Evolutionary conservation across 2,113 vertebrate species (phyloP).

Genomic region (Mixornis gularis): DNA sequence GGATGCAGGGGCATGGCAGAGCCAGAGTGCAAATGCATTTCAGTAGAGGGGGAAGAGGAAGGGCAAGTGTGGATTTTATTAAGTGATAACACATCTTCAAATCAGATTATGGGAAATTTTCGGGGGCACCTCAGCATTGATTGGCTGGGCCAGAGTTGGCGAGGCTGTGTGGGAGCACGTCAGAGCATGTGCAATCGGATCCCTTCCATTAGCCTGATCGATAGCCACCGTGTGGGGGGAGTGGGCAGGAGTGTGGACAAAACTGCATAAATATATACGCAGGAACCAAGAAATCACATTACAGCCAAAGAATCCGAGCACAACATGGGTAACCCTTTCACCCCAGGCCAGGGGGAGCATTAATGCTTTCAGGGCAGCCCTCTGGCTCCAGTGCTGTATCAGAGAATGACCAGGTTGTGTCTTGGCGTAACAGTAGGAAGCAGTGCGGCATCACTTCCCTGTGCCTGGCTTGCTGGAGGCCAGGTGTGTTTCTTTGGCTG

Average conservation of each 20-base stretch:
- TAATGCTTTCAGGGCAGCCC: conserved; percentile 25
- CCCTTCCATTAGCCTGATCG: conserved; percentile 94
- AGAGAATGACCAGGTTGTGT: background rate
- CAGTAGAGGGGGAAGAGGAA: conserved; percentile 48
- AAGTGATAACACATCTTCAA: conserved; percentile 66
- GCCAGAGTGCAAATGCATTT: conserved; percentile 30
- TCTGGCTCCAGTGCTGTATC: background rate
- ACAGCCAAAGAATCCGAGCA: conserved; percentile 84
- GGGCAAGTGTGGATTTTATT: conserved; percentile 67
- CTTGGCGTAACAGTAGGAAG: background rate
- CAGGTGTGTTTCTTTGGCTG: background rate
- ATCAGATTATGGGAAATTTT: conserved; percentile 82
- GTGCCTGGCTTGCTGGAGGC: background rate
- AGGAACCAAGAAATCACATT: conserved; percentile 93
- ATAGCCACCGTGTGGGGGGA: conserved; percentile 72
- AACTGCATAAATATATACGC: conserved; percentile 90
- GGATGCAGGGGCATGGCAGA: background rate
- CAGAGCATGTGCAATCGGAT: conserved; percentile 90
- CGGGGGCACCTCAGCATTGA: conserved; percentile 84
- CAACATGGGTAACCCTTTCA: conserved; percentile 93
- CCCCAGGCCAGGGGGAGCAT: conserved; percentile 69
- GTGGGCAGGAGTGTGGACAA: conserved; percentile 84
- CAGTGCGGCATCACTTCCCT: background rate
- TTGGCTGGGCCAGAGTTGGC: conserved; percentile 83
- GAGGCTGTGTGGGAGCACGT: conserved; percentile 83